Conservation (phyloP, 2,113 vertebrate species). For the Fukomys damarensis region DNA sequence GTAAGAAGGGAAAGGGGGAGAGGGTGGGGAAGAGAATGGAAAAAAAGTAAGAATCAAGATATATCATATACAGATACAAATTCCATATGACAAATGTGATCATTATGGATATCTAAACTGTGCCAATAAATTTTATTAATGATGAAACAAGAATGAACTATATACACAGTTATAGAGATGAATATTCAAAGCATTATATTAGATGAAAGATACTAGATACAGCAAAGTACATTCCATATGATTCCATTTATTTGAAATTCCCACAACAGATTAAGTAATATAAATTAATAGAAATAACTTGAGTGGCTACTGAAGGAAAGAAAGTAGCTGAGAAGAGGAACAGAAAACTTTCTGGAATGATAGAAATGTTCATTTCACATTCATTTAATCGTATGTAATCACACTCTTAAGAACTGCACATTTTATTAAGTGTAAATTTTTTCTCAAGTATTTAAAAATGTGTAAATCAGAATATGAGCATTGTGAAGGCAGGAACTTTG, state of each 20-base stretch:
- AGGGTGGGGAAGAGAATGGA: too few species aligned
- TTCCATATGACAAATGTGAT: too few species aligned
- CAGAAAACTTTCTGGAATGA: not conserved
- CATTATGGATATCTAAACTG: too few species aligned
- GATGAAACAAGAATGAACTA: not conserved
- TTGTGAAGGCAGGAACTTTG: not conserved
- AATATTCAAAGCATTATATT: not conserved
- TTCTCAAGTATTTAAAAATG: not conserved
- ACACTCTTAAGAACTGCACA: not conserved
- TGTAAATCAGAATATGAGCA: not conserved
- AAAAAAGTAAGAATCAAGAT: too few species aligned
- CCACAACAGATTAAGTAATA: not conserved
- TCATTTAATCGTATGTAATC: not conserved
- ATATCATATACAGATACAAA: too few species aligned
- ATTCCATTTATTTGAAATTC: conserved; percentile 37
- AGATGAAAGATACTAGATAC: not conserved
- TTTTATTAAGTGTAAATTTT: conserved; percentile 22
- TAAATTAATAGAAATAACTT: not conserved
- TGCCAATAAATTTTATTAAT: too few species aligned
- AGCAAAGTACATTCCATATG: not conserved
- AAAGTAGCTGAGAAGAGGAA: not conserved
- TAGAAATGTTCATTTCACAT: conserved; percentile 24
- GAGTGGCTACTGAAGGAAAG: not conserved
- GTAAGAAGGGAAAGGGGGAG: too few species aligned
- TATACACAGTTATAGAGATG: not conserved